A percentile compares a stretch with the other conserved stretches of the same genome.
These are phyloP conservation scores for Rhingia rostrata DNA, from an alignment of 2,888 invertebrate species.

Conservation along the genomic window DNA sequence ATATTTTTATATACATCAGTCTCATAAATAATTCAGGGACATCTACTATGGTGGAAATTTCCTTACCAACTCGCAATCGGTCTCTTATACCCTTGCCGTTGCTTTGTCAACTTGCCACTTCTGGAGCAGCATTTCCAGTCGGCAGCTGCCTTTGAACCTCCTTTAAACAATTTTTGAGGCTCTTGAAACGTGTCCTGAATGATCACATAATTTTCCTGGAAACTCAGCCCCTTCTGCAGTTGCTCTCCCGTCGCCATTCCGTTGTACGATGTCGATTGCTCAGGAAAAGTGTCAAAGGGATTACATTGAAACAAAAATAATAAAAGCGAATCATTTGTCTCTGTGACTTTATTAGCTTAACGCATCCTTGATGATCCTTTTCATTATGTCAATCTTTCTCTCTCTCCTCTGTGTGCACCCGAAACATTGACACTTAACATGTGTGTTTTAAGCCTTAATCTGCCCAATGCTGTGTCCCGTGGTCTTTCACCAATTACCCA, in stretches of 20 bases:
- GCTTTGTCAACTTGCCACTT: conserved; percentile 55
- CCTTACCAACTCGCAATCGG: neutral
- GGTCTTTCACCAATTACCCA: conserved; percentile 52
- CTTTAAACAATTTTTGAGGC: conserved; percentile 47
- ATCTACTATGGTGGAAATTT: conserved; percentile 59
- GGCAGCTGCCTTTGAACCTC: conserved; percentile 7
- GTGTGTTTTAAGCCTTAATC: conserved; percentile 52
- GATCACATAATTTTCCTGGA: conserved; percentile 63
- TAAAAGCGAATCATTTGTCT: conserved; percentile 17
- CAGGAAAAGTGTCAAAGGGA: conserved; percentile 63
- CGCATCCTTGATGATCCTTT: conserved; percentile 63
- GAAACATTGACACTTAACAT: conserved; percentile 62
- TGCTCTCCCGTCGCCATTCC: neutral
- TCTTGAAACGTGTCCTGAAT: conserved; percentile 70
- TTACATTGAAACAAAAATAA: conserved; percentile 59
- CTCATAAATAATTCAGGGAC: conserved; percentile 72
- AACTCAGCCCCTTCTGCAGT: conserved; percentile 36
- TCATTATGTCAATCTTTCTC: conserved; percentile 14
- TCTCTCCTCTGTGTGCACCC: conserved; percentile 41
- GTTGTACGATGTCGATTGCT: conserved; percentile 16
- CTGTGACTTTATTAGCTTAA: conserved; percentile 65
- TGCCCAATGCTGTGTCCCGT: neutral
- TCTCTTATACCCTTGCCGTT: conserved; percentile 44
- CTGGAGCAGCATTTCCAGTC: neutral
- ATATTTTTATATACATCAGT: conserved; percentile 66